Percentiles rank a stretch among this genome's conserved stretches.
Evolutionary conservation across 1,140 invertebrate genomes (phyloP).

Genomic region (Trachelipus rathkii): DNA sequence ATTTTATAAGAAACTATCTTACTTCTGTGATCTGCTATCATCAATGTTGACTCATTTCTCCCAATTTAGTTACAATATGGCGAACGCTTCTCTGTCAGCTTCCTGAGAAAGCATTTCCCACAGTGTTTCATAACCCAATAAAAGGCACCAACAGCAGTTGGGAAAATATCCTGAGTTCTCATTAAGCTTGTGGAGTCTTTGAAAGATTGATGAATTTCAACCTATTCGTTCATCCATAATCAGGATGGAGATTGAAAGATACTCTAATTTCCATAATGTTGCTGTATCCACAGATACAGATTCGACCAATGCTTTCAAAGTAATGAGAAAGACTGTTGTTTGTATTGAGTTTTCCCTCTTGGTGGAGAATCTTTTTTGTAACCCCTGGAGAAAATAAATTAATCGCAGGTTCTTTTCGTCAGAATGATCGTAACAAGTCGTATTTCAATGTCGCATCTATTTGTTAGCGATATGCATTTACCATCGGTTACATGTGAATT

Average conservation of each 20-base stretch:
- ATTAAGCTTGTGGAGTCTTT: slow-evolving; percentile 11
- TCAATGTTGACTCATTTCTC: slow-evolving; percentile 31
- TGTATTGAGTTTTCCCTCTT: background rate
- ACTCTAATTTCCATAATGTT: background rate
- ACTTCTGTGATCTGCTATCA: slow-evolving; percentile 36
- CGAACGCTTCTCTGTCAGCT: slow-evolving; percentile 38
- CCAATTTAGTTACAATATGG: slow-evolving; percentile 41
- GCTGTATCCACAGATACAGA: slow-evolving; percentile 30
- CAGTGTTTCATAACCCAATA: slow-evolving; percentile 18
- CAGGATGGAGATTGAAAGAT: slow-evolving; percentile 2
- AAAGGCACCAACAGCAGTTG: slow-evolving; percentile 2
- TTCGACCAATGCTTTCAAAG: slow-evolving; percentile 35
- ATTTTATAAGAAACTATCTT: background rate
- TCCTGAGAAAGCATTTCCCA: background rate
- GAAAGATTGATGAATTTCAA: slow-evolving; percentile 10
- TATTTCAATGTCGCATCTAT: slow-evolving; percentile 26
- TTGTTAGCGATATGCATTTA: slow-evolving; percentile 18
- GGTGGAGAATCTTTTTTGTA: slow-evolving; percentile 25
- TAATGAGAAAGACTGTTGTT: slow-evolving; percentile 27
- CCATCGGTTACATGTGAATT: slow-evolving; percentile 25
- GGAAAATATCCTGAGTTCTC: background rate
- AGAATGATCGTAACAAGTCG: slow-evolving; percentile 28
- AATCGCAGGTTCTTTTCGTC: slow-evolving; percentile 34
- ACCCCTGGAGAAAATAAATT: slow-evolving; percentile 16
- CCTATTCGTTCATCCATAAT: background rate